Base-by-base conservation (phyloP, 2,888 invertebrate species). In the Nudaria mundana region DNA sequence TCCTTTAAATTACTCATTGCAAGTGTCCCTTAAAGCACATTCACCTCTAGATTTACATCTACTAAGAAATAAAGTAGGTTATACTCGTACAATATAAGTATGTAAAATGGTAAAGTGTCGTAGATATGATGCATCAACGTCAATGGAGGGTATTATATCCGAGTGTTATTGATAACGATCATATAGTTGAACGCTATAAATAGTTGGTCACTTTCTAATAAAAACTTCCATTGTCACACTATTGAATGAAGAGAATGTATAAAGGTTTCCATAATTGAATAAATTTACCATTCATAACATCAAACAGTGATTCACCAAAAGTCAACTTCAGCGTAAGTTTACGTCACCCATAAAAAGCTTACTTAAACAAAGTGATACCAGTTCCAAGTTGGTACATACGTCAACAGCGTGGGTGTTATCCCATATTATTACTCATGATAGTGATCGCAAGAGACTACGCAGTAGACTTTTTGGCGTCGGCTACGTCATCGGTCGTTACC, bases 401-500 rank as follows among this genome's bases (percentile, higher is more conserved):
- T 53, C 60, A 45, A 55, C 34, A 43, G 46, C 46, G 65, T 66
- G 63, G 66, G 63, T 52, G 63, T 56, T 55, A 59, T 61, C 55
- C 54, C 50, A 46, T 53, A 55, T 57, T 57, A 55, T 57, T 57
- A 56, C 47, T 64, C 54, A 53, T 48, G 59, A 60, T 60, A 51
- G 63, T 44, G 63, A 66, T 63, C 63, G 48, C 49, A 40, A 38
- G 47, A 51, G 48, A 52, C 56, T 52, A 46, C 42, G 59, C 34
- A 40, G 55, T 52, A 68, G 67, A 68, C 67, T 52, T 46, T 45
- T 40, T 29, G 67, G 68, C 68, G 67, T 36, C 67, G 47, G 29
- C 47, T 52, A 59, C 57, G 65, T 63, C 65, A 61, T 44, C 36
- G 40, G 44, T 41, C 48, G 51, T 45, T 48, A 55, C 44, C 38